Conservation (phyloP, 2,113 vertebrate species). For the Nymphicus hollandicus region DNA sequence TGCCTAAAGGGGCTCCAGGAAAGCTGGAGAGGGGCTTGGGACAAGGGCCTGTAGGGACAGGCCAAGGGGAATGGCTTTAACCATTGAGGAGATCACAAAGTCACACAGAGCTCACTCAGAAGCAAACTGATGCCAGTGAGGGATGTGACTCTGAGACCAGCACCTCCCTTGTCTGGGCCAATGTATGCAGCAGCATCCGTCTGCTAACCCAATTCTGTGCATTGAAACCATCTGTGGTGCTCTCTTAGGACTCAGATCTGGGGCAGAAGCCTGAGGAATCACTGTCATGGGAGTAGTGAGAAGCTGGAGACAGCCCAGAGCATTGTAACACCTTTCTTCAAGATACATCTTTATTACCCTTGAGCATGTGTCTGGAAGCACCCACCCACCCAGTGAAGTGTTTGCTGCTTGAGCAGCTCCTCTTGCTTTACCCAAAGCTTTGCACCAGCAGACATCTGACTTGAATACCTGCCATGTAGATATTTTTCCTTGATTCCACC, state of each 20-base stretch:
- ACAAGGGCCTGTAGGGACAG: neutral
- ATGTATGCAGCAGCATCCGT: neutral
- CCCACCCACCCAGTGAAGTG: neutral
- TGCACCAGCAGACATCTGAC: neutral
- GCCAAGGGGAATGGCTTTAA: rapidly evolving
- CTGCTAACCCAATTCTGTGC: neutral
- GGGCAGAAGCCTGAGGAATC: neutral
- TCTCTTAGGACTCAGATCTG: neutral
- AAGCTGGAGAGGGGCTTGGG: neutral
- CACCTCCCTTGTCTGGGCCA: neutral
- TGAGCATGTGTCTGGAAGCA: neutral
- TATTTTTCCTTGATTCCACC: slow-evolving; percentile 66
- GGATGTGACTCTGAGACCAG: neutral
- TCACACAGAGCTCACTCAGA: neutral
- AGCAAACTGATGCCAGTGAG: neutral
- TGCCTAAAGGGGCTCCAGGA: rapidly evolving
- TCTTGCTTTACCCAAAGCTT: neutral
- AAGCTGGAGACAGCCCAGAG: neutral
- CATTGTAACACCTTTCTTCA: neutral
- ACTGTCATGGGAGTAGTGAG: neutral
- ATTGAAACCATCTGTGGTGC: rapidly evolving
- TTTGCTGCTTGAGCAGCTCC: neutral
- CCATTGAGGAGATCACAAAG: neutral
- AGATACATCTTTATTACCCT: neutral
- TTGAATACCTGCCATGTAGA: slow-evolving; percentile 74